Evolutionary conservation across 1,140 invertebrate species (phyloP), one percentile per base, ranked within the genome.

Genomic region (Zelostemma sp.): DNA sequence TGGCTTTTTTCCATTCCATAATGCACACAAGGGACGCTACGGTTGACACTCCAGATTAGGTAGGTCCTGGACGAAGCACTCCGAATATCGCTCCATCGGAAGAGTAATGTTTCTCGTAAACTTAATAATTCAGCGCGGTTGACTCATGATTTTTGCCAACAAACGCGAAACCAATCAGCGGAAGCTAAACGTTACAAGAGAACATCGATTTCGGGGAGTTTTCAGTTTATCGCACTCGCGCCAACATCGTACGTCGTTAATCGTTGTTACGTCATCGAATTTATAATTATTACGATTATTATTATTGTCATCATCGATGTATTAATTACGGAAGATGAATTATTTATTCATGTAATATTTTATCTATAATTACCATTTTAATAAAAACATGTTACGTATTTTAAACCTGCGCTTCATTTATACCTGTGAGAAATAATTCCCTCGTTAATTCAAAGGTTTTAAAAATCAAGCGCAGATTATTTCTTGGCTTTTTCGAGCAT

Each of bases 301-400:
- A 45, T 17, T 16, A 38, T 64, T 54, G 15, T 19, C 21, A 43
- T 21, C 12, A 53, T 70, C 59, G 57, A 58, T 35, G 62, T 25
- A 25, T 71, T 71, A 65, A 62, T 51, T 54, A 60, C 62, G 45
- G 64, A 65, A 62, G 54, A 41, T 65, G 62, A 73, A 68, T 77
- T 80, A 78, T 77, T 62, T 65, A 66, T 60, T 64, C 66, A 73
- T 67, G 65, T 73, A 76, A 75, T 78, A 76, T 80, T 80, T 79
- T 79, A 77, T 77, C 74, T 71, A 79, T 75, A 72, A 80, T 78
- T 79, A 79, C 72, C 68, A 76, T 74, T 75, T 73, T 69, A 80
- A 80, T 80, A 80, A 78, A 25, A 79, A 68, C 74, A 77, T 72
- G 72, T 77, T 75, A 78, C 74, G 76, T 80, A 78, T 80, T 80